Evolutionary conservation across 2,797 vertebrate genomes (phyloP).

Genomic region (Falco peregrinus): DNA sequence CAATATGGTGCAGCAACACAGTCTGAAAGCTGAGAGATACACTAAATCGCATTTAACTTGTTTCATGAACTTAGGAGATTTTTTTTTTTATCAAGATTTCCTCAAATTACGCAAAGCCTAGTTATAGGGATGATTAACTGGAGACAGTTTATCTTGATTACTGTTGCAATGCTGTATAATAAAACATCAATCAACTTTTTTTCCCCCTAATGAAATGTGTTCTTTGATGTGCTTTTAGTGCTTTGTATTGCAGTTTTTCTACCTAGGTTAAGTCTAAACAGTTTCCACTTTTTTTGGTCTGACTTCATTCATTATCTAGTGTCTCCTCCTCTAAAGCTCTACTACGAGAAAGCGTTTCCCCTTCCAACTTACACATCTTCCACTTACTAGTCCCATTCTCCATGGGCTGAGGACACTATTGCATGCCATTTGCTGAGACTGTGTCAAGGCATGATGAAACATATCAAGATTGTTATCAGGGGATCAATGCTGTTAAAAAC

Average conservation of each 20-base stretch:
- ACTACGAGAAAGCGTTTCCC: background rate
- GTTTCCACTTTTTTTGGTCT: background rate
- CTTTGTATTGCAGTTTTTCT: background rate
- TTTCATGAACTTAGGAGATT: background rate
- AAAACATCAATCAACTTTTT: background rate
- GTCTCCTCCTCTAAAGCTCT: background rate
- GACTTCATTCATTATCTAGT: background rate
- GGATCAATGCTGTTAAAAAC: background rate
- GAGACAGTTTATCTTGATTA: background rate
- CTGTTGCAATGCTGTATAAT: background rate
- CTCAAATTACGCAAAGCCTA: background rate
- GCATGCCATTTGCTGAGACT: background rate
- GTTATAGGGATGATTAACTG: background rate
- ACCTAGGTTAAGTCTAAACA: background rate
- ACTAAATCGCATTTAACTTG: background rate
- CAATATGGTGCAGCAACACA: accelerated
- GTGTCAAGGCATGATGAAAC: background rate
- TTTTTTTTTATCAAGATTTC: background rate
- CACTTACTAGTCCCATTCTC: background rate
- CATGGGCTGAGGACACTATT: background rate
- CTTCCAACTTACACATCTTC: background rate
- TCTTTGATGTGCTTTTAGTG: background rate
- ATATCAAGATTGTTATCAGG: background rate
- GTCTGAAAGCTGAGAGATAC: background rate
- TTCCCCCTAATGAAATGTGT: background rate